phyloP scores from a whole-genome alignment of 1,140 invertebrate species.

The Drosophila prosaltans region DNA sequence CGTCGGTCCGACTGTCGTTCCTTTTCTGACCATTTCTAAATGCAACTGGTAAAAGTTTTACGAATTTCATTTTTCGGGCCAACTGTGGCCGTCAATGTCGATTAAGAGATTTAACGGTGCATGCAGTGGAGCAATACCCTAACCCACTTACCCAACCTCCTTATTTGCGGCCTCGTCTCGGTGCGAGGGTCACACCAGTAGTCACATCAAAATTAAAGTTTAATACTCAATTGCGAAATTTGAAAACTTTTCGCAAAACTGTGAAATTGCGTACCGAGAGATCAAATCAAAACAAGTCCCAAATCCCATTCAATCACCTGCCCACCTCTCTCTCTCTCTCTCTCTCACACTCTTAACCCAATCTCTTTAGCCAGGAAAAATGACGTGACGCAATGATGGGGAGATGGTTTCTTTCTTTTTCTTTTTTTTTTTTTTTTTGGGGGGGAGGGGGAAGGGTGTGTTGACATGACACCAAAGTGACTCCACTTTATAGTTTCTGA shows the following conservation, averaged over 20 bases:
- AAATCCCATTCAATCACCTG: not conserved
- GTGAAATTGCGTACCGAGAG: slow-evolving; percentile 28
- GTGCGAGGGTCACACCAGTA: slow-evolving; percentile 1
- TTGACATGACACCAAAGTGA: slow-evolving; percentile 58
- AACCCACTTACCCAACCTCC: not conserved
- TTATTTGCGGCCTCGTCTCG: not conserved
- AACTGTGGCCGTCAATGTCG: slow-evolving; percentile 72
- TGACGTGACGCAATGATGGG: not conserved
- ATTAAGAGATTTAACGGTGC: slow-evolving; percentile 75
- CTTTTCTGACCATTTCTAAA: slow-evolving; percentile 52
- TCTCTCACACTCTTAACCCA: too few species aligned
- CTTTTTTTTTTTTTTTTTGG: too few species aligned
- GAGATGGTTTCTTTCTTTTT: not conserved
- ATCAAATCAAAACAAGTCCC: slow-evolving; percentile 62
- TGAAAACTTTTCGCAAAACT: slow-evolving; percentile 24
- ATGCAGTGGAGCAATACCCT: slow-evolving; percentile 29
- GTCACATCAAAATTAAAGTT: slow-evolving; percentile 34
- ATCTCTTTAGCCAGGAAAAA: not conserved
- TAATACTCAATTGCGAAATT: slow-evolving; percentile 34
- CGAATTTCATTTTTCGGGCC: slow-evolving; percentile 67
- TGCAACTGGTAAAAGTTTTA: slow-evolving; percentile 73
- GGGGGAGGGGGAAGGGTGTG: slow-evolving; percentile 4
- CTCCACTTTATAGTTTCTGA: slow-evolving; percentile 62
- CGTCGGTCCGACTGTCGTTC: not conserved
- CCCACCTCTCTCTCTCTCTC: not conserved